These are phyloP conservation scores for Callyntrura guangdongensis DNA, from an alignment of 2,888 invertebrate species.

Conservation along the genomic window DNA sequence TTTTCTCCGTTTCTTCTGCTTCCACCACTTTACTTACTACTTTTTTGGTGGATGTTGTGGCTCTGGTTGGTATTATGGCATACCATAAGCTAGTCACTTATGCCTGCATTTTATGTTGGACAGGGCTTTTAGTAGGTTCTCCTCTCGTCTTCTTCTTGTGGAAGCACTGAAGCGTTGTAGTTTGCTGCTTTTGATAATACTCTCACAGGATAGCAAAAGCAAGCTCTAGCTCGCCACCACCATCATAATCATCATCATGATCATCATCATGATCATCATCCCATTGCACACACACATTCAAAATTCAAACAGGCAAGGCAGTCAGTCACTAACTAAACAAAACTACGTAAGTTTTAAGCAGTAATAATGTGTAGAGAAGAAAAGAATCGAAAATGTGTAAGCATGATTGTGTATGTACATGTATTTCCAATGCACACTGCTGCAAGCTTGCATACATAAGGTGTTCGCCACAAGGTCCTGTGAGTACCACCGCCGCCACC, in stretches of 20 bases:
- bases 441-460: constrained; percentile 74
- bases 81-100: constrained; percentile 77
- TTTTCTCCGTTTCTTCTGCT: constrained; percentile 77
- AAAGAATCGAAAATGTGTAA: constrained; percentile 49
- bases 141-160: constrained; percentile 68
- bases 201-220: constrained; percentile 53
- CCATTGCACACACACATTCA: constrained; percentile 41
- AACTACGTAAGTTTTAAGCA: constrained; percentile 48
- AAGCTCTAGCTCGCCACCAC: constrained; percentile 56
- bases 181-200: constrained; percentile 50
- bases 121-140: constrained; percentile 75
- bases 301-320: constrained; percentile 16
- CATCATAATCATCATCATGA: constrained; percentile 18
- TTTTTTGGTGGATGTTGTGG: constrained; percentile 72
- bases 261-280: constrained; percentile 36
- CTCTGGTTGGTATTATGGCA: constrained; percentile 61
- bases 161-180: constrained; percentile 78
- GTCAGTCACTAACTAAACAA: constrained; percentile 25
- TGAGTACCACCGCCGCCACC: constrained; percentile 76
- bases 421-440: constrained; percentile 64
- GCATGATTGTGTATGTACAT: constrained; percentile 29
- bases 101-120: constrained; percentile 75
- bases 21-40: constrained; percentile 35
- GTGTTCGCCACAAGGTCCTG: constrained; percentile 80
- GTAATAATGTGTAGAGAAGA: not conserved